Percentiles rank a stretch among this genome's conserved stretches.
Evolutionary conservation across 2,888 invertebrate species (phyloP).

Genomic region (Chouioia cunea): DNA sequence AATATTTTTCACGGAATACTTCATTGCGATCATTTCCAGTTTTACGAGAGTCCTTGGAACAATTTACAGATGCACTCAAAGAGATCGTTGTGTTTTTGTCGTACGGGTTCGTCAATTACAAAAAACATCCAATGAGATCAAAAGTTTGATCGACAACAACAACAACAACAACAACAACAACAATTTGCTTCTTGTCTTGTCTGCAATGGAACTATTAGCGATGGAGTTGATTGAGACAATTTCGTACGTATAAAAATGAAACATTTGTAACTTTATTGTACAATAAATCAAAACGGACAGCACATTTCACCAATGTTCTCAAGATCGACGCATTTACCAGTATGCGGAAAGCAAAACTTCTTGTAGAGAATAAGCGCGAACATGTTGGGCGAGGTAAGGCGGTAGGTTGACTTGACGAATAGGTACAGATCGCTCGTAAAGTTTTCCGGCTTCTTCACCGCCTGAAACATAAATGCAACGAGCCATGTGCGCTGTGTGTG

Average conservation of each 20-base stretch:
- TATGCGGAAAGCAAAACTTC: conserved; percentile 47
- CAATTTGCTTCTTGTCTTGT: no score
- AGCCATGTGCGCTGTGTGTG: no score
- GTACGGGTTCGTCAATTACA: no score
- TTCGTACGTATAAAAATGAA: conserved; percentile 8
- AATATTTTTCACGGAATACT: not conserved
- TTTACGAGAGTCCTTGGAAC: no score
- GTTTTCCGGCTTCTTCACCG: conserved; percentile 50
- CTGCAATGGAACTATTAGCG: no score
- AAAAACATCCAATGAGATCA: no score
- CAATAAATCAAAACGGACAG: conserved; percentile 52
- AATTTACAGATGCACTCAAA: no score
- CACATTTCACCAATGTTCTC: conserved; percentile 54
- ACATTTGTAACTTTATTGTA: conserved; percentile 1
- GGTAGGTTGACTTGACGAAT: conserved; percentile 49
- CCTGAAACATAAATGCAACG: conserved; percentile 47
- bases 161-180: no score
- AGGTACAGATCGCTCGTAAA: conserved; percentile 53
- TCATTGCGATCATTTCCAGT: no score
- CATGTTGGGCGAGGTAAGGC: conserved; percentile 48
- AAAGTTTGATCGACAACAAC: no score
- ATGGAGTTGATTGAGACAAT: no score
- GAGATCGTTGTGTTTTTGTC: no score
- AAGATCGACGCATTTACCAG: conserved; percentile 51
- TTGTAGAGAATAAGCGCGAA: conserved; percentile 49